A percentile compares a stretch with the other conserved stretches of the same genome.
Conservation (phyloP, 2,113 vertebrate species). For the Motacilla alba region DNA sequence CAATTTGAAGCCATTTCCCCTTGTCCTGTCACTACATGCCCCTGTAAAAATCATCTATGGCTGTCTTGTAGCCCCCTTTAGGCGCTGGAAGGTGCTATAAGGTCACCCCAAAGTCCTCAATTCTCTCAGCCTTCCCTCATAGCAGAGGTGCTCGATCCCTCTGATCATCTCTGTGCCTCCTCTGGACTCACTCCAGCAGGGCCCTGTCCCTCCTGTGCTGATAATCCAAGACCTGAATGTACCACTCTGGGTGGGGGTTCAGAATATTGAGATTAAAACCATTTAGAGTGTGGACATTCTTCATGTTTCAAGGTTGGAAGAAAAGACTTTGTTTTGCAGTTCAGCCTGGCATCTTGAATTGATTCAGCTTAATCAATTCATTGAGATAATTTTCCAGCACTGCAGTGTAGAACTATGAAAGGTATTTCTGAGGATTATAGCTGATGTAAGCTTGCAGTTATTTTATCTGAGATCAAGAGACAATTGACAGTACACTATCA, state of each 20-base stretch:
- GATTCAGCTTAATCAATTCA: not conserved
- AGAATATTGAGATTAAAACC: not conserved
- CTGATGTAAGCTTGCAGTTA: slow-evolving; percentile 26
- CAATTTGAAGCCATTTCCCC: not conserved
- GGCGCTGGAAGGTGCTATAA: too few species aligned
- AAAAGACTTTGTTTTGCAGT: not conserved
- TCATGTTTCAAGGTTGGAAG: not conserved
- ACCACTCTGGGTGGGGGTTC: not conserved
- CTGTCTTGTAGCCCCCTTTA: not conserved
- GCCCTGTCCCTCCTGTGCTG: not conserved
- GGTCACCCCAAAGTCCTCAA: fast-evolving
- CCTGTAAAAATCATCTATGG: not conserved
- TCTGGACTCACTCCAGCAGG: not conserved
- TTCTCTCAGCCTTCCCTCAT: not conserved
- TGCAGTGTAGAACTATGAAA: not conserved
- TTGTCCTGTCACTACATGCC: not conserved
- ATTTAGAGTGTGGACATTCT: not conserved
- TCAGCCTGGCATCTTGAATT: not conserved
- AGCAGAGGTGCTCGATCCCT: not conserved
- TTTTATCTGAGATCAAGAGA: slow-evolving; percentile 5
- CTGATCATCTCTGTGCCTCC: not conserved
- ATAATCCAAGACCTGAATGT: not conserved
- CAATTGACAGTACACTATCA: not conserved
- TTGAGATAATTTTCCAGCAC: slow-evolving; percentile 1
- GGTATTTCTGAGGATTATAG: not conserved